Evolutionary conservation across 2,797 vertebrate genomes (phyloP), one percentile per base, ranked within the genome.

Genomic region (Capromys pilorides): DNA sequence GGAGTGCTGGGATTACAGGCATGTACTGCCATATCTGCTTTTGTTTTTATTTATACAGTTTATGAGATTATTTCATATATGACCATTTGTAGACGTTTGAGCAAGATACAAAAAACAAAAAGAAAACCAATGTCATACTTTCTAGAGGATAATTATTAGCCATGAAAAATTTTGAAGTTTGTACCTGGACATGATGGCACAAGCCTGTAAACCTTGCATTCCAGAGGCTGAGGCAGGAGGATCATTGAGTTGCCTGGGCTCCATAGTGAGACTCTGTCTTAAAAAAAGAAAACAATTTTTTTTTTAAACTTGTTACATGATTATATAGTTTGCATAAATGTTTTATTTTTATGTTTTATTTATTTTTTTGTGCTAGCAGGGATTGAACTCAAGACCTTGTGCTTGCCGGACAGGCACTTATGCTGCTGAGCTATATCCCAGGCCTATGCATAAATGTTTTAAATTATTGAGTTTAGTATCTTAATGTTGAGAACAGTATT

Each of bases 11-110:
- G 26, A 77, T 49, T 77, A 49, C 41, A 31, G 41, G 26, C 73
- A 31, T 49, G 41, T 49, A 77, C 73, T 49, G 28, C 26, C 41
- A 18, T 49, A 2, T 13, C 45, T 77, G 73, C 41, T 13, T 77
- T 77, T 49, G 26, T 49, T 49, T 45, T 49, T 77, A 49, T 41
- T 86, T 9, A 81, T 75, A 90, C 80, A 82, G 69, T 87, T 94
- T 88, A 73, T 84, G 5, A 88, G 78, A 64, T 66, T 73, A 84
- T 87, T 93, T 94, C 61, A 83, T 83, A 66, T 67, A 9, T 80
- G 49, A 83, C 45, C 18, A 19, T 83, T 83, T 79, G 14, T 91
- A 64, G 67, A 84, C 39, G 75, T 59, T 91, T 91, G 39, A 41
- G 26, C 14, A 66, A 80, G 18, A 84, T 80, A 41, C 31, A 79